Evolutionary conservation across 2,888 invertebrate species (phyloP), one percentile per base, ranked within the genome.

Genomic region (Leptinotarsa tumamoca): DNA sequence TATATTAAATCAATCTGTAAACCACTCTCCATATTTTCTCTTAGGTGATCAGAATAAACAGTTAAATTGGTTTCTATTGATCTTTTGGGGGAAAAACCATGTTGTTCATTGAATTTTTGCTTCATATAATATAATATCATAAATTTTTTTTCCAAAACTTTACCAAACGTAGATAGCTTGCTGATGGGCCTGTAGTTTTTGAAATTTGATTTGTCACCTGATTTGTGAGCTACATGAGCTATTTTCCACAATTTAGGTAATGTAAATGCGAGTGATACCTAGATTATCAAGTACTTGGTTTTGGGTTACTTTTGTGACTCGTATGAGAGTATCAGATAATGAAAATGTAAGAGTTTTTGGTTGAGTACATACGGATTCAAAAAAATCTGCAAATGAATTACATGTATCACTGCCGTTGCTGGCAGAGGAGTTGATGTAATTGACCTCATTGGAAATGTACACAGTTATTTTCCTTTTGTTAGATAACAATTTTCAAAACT

Each of bases 181-280:
- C 27, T 61, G 27, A 61, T 61, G 21, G 27, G 23, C 3, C 18
- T 23, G 51, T 67, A 50, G 21, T 18, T 51, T 50, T 51, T 54
- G 51, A 67, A 18, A 67, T 67, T 51, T n/a, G 67, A 67, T 50
- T 67, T 67, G 18, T 67, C 67, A 50, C 67, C 67, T 67, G 67
- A 67, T 67, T 67, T 67, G 67, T 67, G 67, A 21, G 50, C 51
- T 10, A 67, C 50, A 67, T 67, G n/a, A 67, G 67, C 50, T 67
- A 18, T 67, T 67, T 49, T 54, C 4, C 4, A n/a, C 54, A 54
- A 54, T n/a, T 18, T 3, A 51, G 50, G 50, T 21, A 67, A 67
- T 49, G 51, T 51, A 50, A 21, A 67, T 21, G 67, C 49, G 23
- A 67, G 50, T 51, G 51, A 67, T 67, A 67, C 21, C 21, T 21